These are phyloP conservation scores for Tachina fera DNA, from an alignment of 2,888 invertebrate species.

Conservation along the genomic window DNA sequence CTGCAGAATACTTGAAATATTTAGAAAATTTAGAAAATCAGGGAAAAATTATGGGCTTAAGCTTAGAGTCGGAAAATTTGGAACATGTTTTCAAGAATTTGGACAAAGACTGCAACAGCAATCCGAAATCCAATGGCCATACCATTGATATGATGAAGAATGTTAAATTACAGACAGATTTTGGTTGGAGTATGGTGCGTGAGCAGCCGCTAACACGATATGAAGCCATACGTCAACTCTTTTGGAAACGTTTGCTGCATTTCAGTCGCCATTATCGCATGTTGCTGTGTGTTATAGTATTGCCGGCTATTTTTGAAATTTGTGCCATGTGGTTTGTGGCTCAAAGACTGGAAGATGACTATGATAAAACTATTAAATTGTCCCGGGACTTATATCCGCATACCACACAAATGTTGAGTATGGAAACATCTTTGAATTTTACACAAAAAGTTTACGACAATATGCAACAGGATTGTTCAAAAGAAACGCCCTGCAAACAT, in stretches of 20 bases:
- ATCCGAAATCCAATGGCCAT: not conserved
- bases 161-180: conserved; percentile 73
- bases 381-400: conserved; percentile 84
- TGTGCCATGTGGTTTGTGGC: conserved; percentile 88
- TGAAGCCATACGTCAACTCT: conserved; percentile 83
- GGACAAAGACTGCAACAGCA: conserved; percentile 71
- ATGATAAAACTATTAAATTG: conserved; percentile 84
- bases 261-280: conserved; percentile 85
- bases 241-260: conserved; percentile 85
- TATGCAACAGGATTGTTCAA: conserved; percentile 72
- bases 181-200: conserved; percentile 72
- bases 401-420: conserved; percentile 82
- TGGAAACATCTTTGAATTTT: conserved; percentile 76
- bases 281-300: conserved; percentile 85
- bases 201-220: conserved; percentile 73
- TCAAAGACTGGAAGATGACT: conserved; percentile 86
- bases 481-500: conserved; percentile 75
- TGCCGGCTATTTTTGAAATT: conserved; percentile 87
- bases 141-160: conserved; percentile 71
- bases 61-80: conserved; percentile 86
- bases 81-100: conserved; percentile 85
- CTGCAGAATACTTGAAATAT: conserved; percentile 75
- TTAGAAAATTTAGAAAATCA: conserved; percentile 83
- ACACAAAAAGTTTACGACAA: conserved; percentile 74
- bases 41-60: conserved; percentile 84